Conservation (phyloP, 2,113 vertebrate species). For the Crotalus tigris region DNA sequence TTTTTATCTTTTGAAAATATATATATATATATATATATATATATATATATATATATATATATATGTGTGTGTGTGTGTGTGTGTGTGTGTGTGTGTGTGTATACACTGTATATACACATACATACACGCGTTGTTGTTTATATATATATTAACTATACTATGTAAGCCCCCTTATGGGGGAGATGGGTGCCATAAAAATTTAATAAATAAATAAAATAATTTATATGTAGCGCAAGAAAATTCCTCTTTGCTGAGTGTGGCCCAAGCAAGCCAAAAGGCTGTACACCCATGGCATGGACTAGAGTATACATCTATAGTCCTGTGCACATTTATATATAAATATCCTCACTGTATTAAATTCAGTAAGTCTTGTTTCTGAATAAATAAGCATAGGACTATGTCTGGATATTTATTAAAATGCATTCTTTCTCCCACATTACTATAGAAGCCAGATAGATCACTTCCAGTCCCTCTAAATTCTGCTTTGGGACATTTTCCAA, state of each 20-base stretch:
- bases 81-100: too few relatives aligned
- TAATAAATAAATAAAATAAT: not conserved
- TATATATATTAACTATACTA: not conserved
- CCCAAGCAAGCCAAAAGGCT: not conserved
- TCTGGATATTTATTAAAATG: not conserved
- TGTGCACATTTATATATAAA: not conserved
- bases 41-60: too few relatives aligned
- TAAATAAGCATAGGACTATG: not conserved
- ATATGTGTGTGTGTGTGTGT: too few relatives aligned
- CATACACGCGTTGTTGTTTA: not conserved
- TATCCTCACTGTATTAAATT: not conserved
- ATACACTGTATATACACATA: too few relatives aligned
- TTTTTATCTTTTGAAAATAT: too few relatives aligned
- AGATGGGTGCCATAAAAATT: not conserved
- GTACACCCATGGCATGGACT: not conserved
- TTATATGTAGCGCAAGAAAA: not conserved
- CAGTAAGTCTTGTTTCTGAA: not conserved
- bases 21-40: too few relatives aligned
- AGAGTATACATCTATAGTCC: not conserved
- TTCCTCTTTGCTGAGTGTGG: not conserved
- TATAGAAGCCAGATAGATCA: not conserved
- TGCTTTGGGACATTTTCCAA: not conserved
- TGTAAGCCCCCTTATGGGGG: not conserved
- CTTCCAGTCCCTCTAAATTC: not conserved
- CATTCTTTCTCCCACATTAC: not conserved